Evolutionary conservation across 64 coral and sea anemone species (phyloP), one percentile per base, ranked within the genome.

Genomic region (Cladopsammia gracilis): DNA sequence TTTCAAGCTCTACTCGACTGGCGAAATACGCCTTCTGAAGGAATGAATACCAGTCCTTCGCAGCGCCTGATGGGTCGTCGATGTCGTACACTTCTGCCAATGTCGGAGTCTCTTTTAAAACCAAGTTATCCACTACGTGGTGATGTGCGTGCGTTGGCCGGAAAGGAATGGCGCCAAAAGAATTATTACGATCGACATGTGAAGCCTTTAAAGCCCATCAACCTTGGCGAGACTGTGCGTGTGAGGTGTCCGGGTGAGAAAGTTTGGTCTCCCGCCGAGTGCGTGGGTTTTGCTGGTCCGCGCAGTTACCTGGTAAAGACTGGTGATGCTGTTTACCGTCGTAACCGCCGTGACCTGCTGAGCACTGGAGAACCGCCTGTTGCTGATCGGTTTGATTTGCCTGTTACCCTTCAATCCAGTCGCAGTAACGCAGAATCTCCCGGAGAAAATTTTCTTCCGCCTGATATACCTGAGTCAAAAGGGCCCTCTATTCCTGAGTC

Each of bases 1-100:
- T 75, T 75, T 50, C 72, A 75, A 75, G 72, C 72, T 49, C 16
- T 75, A 44, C 48, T 75, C 0, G 72, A 75, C 48, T 75, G 72
- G 72, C 72, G 4, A 48, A 75, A 75, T 44, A 75, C 72, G 0
- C 72, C 72, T 5, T 48, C 72, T 48, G 72, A 48, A 44, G 72
- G 42, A 48, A 75, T 75, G 72, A 44, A 42, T 75, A 75, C 72
- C 20, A 75, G 72, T 16, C 72, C 14, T 75, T 45, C 72, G 43
- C 72, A 75, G 20, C 72, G 46, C 43, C 48, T 75, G 46, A 75
- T 75, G 72, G 72, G 72, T 75, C 72, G 72, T 75, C 72, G 72
- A 42, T 75, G 42, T 75, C 72, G 43, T 75, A 75, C 46, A 44
- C 19, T 75, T 13, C 48, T 75, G 72, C 72, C 44, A 22, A 72